These are phyloP conservation scores for Cantharis rufa DNA, from an alignment of 2,888 invertebrate genomes.

Conservation along the genomic window DNA sequence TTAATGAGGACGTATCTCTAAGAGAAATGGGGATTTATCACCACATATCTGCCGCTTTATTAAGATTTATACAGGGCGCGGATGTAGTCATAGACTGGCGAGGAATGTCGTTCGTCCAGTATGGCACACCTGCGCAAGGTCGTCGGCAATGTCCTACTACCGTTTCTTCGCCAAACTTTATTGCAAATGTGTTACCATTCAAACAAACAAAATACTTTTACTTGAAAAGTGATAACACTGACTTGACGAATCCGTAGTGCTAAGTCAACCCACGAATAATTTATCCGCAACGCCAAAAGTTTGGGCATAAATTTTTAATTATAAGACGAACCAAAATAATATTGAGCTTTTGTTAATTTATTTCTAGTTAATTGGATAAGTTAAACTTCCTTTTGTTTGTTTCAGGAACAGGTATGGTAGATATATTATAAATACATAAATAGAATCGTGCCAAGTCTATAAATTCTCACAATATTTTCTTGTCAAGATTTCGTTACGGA, in stretches of 20 bases:
- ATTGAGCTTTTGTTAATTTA: neutral
- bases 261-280: neutral
- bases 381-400: neutral
- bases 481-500: conserved; percentile 9
- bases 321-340: neutral
- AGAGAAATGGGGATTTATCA: conserved; percentile 58
- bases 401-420: neutral
- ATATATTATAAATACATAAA: neutral
- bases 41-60: conserved; percentile 57
- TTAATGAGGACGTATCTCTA: conserved; percentile 59
- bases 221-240: conserved; percentile 20
- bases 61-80: conserved; percentile 57
- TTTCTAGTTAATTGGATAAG: neutral
- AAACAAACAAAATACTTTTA: conserved; percentile 18
- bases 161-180: conserved; percentile 24
- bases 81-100: conserved; percentile 34
- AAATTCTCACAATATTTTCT: conserved; percentile 5
- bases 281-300: neutral
- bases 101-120: conserved; percentile 42
- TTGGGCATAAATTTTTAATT: neutral
- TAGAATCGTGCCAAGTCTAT: conserved; percentile 1
- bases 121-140: conserved; percentile 44
- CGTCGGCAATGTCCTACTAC: conserved; percentile 31
- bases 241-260: neutral
- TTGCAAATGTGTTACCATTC: conserved; percentile 20